A percentile compares a stretch with the other conserved stretches of the same genome.
Conservation (phyloP, 2,113 vertebrate species). For the Tetrax tetrax region DNA sequence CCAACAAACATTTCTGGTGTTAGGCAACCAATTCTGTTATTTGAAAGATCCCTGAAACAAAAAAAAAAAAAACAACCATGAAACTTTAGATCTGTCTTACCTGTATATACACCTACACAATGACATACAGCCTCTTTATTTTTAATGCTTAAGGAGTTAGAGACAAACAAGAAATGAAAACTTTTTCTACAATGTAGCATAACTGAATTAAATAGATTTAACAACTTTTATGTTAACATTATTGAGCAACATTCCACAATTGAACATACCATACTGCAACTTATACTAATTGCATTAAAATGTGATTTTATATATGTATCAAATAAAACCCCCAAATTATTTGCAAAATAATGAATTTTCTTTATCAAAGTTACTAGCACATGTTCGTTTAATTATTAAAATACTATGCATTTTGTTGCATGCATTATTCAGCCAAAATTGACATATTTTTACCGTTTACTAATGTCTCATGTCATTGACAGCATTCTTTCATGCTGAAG, state of each 20-base stretch:
- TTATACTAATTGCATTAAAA: background rate
- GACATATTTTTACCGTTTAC: background rate
- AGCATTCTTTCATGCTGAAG: background rate
- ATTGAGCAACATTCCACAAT: background rate
- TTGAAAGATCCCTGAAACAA: conserved; percentile 87
- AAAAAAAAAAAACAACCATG: background rate
- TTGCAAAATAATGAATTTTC: background rate
- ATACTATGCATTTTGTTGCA: background rate
- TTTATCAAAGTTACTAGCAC: background rate
- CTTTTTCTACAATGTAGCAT: background rate
- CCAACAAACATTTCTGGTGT: conserved; percentile 86
- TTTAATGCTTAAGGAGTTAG: background rate
- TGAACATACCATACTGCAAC: background rate
- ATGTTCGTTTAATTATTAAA: background rate
- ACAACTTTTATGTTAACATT: background rate
- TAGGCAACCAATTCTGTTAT: conserved; percentile 92
- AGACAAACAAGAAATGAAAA: background rate
- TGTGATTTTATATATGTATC: background rate
- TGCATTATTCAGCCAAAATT: background rate
- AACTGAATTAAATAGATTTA: background rate
- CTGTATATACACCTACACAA: background rate
- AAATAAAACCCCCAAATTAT: background rate
- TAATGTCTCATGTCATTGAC: background rate
- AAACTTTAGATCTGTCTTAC: background rate
- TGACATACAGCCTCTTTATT: background rate